Evolutionary conservation across 2,113 vertebrate genomes (phyloP).

Genomic region (Gorsachius goisagi): DNA sequence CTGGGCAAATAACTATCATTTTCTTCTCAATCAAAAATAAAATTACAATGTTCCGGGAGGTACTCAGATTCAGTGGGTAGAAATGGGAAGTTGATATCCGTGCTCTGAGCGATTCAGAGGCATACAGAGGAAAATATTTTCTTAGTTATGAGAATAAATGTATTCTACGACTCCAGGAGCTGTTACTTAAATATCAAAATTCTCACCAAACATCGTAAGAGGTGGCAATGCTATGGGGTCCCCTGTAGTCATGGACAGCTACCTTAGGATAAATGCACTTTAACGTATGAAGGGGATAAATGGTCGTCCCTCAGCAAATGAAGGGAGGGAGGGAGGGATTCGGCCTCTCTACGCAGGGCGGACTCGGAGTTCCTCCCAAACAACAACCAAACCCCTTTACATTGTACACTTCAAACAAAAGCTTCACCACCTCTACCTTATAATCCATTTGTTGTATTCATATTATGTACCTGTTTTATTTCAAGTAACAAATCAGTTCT

Average conservation of each 20-base stretch:
- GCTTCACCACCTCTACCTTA: background rate
- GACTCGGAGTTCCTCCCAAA: background rate
- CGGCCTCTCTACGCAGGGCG: background rate
- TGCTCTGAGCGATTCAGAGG: background rate
- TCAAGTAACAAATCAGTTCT: background rate
- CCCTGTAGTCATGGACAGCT: background rate
- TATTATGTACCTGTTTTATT: background rate
- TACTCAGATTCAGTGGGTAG: fast-evolving
- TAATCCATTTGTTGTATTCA: background rate
- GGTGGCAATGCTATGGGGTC: background rate
- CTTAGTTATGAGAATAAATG: background rate
- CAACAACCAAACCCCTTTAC: background rate
- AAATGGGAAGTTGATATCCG: background rate
- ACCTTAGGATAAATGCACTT: background rate
- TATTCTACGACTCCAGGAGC: background rate
- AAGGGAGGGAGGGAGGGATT: background rate
- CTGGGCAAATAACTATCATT: constrained; percentile 4
- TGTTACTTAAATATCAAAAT: background rate
- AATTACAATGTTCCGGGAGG: background rate
- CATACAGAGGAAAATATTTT: background rate
- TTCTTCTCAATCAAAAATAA: background rate
- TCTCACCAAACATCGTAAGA: fast-evolving
- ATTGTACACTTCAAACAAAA: background rate
- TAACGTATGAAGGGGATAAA: fast-evolving
- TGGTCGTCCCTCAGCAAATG: background rate